Base-by-base conservation (phyloP, 2,797 vertebrate species). In the Acrossocheilus wenchowensis region DNA sequence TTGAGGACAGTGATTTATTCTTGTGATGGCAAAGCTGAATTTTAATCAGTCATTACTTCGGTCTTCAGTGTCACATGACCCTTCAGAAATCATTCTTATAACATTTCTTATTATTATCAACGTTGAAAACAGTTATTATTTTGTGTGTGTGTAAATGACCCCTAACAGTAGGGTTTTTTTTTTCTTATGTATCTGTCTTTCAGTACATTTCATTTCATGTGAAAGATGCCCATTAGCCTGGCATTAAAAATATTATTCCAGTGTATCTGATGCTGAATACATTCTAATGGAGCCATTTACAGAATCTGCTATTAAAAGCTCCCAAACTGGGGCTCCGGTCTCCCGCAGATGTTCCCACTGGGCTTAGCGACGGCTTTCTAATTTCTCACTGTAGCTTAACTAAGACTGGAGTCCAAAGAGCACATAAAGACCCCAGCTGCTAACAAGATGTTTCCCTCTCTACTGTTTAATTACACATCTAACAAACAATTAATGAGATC, bases 401-500 rank as follows among this genome's bases (percentile, higher is more conserved):
- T 48, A 82, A 83, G n/a, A 78, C 50, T 26, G 36, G 52, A 84
- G 69, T 86, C 89, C 84, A 69, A 84, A 89, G 74, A 60, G 60
- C 69, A 86, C 73, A 83, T 87, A 87, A 90, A 86, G 86, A 86
- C 81, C 84, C 86, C 69, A 85, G 88, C 86, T 90, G 90, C 87
- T 90, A 89, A 88, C 88, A 89, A 86, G 87, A 85, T 88, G 85
- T 83, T 85, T 87, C 79, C 75, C 69, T 83, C 71, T 88, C 71
- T 62, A 50, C 64, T 78, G 82, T 91, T 91, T 91, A 90, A 93
- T 91, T 89, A 88, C 81, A 88, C 79, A 81, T 87, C 84, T 87
- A 85, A 90, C 86, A 90, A 92, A 89, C 89, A 92, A 91, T 92
- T 89, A 91, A 91, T 86, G 82, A 71, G 71, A 89, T 90, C 84